Base-by-base conservation (phyloP, 2,888 invertebrate genomes). In the Cephus nigrinus region DNA sequence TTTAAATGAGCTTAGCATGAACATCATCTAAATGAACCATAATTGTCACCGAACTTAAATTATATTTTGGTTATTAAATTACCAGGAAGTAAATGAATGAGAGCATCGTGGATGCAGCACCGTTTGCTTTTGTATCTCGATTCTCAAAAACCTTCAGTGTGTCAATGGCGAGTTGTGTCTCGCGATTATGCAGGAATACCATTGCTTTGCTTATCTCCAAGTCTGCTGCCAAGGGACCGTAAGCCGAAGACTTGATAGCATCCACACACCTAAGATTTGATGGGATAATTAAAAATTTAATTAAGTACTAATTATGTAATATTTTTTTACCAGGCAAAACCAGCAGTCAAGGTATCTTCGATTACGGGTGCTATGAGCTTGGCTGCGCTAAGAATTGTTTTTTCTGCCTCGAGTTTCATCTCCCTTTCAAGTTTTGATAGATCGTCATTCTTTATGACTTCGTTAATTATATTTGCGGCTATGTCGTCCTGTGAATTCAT, bases 201-300 rank as follows among this genome's bases (percentile, higher is more conserved):
- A 97, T 94, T 0, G 97, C 97, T 91, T 98, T 98, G 91, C 97
- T 97, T 82, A 98, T 95, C 92, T 98, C 98, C 83, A 98, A 92
- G 93, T 96, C 98, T 85, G 95, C 96, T 72, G 97, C 98, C 82
- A 97, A 93, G 90, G 94, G 94, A 68, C 95, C 94, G 86, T 96
- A 97, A 89, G 95, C 95, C n/a, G 98, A 98, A 74, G 96, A 95
- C 89, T 98, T 97, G 75, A 99, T 96, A 33, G 97, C 95, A 85
- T 98, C 98, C 76, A 98, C 97, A 91, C 99, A 99, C 98, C 98
- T 98, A 34, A 73, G 32, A 35, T 31, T 77, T 69, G 11, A 68
- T 34, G 23, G 30, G 15, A 69, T 12, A 30, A 34, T 11, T 73
- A 4, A 79, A 35, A 31, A 72, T n/a, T 32, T 35, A 12, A n/a